These are phyloP conservation scores for Caenorhabditis japonica DNA, from an alignment of 2,888 invertebrate species.

Conservation along the genomic window DNA sequence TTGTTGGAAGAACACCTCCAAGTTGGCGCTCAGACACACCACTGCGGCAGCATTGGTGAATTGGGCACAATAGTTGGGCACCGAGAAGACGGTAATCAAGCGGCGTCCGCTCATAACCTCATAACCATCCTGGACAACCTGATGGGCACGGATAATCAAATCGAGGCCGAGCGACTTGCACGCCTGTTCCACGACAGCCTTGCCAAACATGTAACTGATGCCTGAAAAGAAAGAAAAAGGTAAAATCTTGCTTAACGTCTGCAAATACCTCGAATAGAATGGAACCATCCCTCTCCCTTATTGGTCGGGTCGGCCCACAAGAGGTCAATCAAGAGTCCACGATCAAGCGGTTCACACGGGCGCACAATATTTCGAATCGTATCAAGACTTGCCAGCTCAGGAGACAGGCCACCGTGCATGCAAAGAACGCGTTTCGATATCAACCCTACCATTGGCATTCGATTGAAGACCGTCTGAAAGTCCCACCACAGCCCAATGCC, in stretches of 20 bases:
- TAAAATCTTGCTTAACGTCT: not conserved
- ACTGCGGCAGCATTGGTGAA: conserved; percentile 74
- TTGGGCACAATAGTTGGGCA: conserved; percentile 70
- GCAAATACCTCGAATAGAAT: conserved; percentile 58
- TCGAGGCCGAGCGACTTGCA: conserved; percentile 67
- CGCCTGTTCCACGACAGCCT: conserved; percentile 65
- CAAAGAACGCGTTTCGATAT: conserved; percentile 70
- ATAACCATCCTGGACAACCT: conserved; percentile 73
- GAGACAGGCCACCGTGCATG: conserved; percentile 73
- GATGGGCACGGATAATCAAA: conserved; percentile 72
- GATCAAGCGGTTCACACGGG: conserved; percentile 69
- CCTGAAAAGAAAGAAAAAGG: conserved; percentile 38
- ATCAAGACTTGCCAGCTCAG: conserved; percentile 65
- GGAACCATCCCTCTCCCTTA: conserved; percentile 67
- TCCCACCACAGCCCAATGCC: conserved; percentile 74
- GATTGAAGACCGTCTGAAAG: conserved; percentile 71
- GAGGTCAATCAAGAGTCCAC: conserved; percentile 69
- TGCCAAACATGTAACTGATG: conserved; percentile 72
- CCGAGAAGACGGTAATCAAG: conserved; percentile 72
- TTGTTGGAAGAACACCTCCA: conserved; percentile 61
- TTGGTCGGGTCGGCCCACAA: conserved; percentile 74
- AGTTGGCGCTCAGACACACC: conserved; percentile 65
- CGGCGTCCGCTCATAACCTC: conserved; percentile 70
- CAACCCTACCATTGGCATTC: conserved; percentile 71
- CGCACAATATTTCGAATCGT: conserved; percentile 64